Evolutionary conservation across 2,797 vertebrate genomes (phyloP), one percentile per base, ranked within the genome.

Genomic region (Oophaga sylvatica): DNA sequence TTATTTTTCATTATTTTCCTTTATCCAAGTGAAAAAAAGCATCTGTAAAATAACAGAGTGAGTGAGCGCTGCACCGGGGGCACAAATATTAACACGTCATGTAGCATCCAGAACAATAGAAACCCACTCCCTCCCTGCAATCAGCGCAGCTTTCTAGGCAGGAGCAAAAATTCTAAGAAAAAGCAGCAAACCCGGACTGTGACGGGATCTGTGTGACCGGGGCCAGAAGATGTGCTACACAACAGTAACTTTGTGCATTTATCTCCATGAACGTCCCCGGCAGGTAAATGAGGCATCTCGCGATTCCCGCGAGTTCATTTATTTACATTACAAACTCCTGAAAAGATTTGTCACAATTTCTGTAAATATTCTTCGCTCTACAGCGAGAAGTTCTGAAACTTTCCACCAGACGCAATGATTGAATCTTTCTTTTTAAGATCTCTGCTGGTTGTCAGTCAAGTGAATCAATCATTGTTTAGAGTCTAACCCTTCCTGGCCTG

Each of bases 11-110:
- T 53, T 53, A 68, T 68, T 82, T 78, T 82, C 13, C 68, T n/a
- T 26, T 53, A 67, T 81, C 62, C 41, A n/a, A 67, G 62, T 48
- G 63, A 45, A 81, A 68, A 81, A 68, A 81, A 81, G 45, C 53
- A 82, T 65, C 63, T 68, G n/a, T 0, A 68, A 17, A 20, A 57
- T 29, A 67, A 53, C 35, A 67, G 8, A 2, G n/a, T 41, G 29
- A 71, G 68, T 3, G n/a, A 48, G 16, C 3, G 7, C 41, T 68
- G 22, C 26, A 29, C 41, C 1, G 26, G 80, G 26, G 63, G 8
- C 59, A 63, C 63, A 65, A 41, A 80, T 63, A 41, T 41, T 63
- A 48, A n/a, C n/a, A 83, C 45, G 70, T 78, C 22, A 7, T 57
- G 41, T 68, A 31, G 48, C 12, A 17, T 20, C 22, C 29, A 78